Evolutionary conservation across 2,113 vertebrate genomes (phyloP).

Genomic region (Ameiurus melas): DNA sequence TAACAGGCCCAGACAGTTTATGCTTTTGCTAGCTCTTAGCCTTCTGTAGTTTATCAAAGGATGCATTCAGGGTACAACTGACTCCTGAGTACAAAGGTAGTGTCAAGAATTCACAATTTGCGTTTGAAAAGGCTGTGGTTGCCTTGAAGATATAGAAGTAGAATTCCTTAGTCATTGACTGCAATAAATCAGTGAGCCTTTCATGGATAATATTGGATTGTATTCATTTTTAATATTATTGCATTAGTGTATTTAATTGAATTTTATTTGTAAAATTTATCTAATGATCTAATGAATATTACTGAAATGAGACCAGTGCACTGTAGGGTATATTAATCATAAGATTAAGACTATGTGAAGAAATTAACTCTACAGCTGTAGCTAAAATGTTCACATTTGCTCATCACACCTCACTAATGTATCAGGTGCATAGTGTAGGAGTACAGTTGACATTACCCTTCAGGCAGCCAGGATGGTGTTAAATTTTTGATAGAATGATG

Average conservation of each 20-base stretch:
- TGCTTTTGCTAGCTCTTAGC: background rate
- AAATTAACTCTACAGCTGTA: background rate
- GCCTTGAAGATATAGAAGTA: background rate
- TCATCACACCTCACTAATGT: constrained; percentile 3
- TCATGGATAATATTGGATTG: background rate
- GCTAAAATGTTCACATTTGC: background rate
- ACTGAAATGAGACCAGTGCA: background rate
- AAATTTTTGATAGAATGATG: constrained; percentile 38
- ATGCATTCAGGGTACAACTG: background rate
- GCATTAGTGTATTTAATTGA: background rate
- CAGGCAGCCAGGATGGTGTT: constrained; percentile 43
- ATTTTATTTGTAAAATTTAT: background rate
- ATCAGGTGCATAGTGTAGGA: background rate
- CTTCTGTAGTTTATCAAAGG: background rate
- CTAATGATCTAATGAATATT: background rate
- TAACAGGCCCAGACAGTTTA: background rate
- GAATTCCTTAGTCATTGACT: background rate
- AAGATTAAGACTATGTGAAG: background rate
- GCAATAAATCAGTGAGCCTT: background rate
- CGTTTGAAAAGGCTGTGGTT: background rate
- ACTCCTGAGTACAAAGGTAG: background rate
- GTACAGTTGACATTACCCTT: constrained; percentile 21
- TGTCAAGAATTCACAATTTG: background rate
- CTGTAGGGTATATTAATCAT: background rate
- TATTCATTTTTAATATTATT: background rate